A percentile compares a stretch with the other conserved stretches of the same genome.
Evolutionary conservation across 1,140 invertebrate genomes (phyloP).

Genomic region (Cotesia typhae): DNA sequence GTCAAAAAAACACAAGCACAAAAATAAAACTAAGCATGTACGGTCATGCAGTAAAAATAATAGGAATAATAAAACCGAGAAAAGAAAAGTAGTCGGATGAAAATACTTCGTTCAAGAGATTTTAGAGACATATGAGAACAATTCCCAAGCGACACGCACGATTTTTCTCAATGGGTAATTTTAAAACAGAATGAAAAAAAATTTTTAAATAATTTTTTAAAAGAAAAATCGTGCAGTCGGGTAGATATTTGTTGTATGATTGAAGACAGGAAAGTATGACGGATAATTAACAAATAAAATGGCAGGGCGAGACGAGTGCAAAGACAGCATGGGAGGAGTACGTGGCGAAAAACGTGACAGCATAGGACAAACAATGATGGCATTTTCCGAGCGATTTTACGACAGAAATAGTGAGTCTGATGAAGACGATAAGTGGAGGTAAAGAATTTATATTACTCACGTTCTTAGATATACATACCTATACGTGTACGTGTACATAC

Average conservation of each 20-base stretch:
- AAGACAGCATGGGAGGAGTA: slow-evolving; percentile 56
- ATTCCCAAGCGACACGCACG: neutral
- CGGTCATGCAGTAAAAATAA: neutral
- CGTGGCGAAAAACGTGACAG: slow-evolving; percentile 62
- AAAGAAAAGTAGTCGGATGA: neutral
- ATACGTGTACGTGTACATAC: neutral
- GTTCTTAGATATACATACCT: neutral
- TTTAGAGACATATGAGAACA: neutral
- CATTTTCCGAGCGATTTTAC: slow-evolving; percentile 57
- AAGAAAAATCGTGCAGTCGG: neutral
- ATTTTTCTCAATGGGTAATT: neutral
- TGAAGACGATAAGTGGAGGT: slow-evolving; percentile 67
- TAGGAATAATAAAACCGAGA: neutral
- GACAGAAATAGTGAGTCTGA: slow-evolving; percentile 63
- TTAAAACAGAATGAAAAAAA: no score
- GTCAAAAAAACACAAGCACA: neutral
- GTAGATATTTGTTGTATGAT: neutral
- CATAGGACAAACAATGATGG: slow-evolving; percentile 52
- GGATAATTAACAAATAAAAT: slow-evolving; percentile 33
- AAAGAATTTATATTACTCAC: slow-evolving; percentile 35
- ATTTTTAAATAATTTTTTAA: neutral
- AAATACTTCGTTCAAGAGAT: neutral
- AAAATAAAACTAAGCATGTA: neutral
- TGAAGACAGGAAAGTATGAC: slow-evolving; percentile 5
- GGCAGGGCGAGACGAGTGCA: slow-evolving; percentile 62